phyloP scores from a whole-genome alignment of 2,113 vertebrate species.

The Sturnus vulgaris region DNA sequence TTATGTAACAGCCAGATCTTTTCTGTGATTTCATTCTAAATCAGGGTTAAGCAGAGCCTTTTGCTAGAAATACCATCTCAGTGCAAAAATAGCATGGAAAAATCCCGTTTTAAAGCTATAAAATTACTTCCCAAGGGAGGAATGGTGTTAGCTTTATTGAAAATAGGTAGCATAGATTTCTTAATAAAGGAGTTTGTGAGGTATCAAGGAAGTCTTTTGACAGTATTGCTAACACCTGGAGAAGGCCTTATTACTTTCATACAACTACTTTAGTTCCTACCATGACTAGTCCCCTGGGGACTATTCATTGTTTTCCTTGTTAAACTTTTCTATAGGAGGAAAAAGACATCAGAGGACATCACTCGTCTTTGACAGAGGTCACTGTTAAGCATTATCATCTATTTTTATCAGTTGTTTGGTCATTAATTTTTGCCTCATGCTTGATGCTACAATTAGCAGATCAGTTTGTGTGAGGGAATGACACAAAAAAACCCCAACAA shows the following conservation, averaged over 20 bases:
- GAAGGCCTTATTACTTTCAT: not conserved
- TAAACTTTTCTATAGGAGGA: not conserved
- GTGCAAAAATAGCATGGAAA: not conserved
- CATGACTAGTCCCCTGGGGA: not conserved
- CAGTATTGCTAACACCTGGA: not conserved
- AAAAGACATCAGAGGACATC: not conserved
- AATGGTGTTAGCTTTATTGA: not conserved
- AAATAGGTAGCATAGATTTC: not conserved
- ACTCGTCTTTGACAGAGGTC: not conserved
- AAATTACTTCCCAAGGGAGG: not conserved
- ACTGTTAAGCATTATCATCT: not conserved
- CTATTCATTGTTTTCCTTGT: accelerated
- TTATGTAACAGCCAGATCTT: not conserved
- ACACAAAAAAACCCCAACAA: not conserved
- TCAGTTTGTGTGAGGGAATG: not conserved
- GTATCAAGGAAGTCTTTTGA: not conserved
- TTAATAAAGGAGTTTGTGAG: not conserved
- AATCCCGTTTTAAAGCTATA: not conserved
- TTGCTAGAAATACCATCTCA: not conserved
- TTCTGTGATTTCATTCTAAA: not conserved
- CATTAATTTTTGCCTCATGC: not conserved
- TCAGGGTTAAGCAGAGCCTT: not conserved
- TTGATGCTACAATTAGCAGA: not conserved
- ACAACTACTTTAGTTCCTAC: not conserved
- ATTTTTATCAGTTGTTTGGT: not conserved